Base-by-base conservation (phyloP, 2,113 vertebrate species). In the Notothenia rossii region DNA sequence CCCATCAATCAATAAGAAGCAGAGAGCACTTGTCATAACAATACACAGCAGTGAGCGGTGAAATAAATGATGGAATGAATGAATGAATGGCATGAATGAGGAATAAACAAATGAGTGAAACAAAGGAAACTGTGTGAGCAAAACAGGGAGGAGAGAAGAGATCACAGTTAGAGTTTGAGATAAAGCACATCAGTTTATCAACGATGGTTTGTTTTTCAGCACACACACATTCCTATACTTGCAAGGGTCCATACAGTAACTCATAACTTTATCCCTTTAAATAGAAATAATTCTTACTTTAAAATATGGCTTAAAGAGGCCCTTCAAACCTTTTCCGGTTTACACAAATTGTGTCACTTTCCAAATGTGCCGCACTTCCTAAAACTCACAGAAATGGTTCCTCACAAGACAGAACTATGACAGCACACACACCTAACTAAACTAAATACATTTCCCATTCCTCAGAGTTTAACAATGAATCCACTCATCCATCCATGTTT, bases 141-240 rank as follows among this genome's bases (percentile, higher is more conserved):
- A 69, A 29, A 87, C 58, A 88, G 69, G 69, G 75, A 89, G 64
- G 69, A 85, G 80, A 88, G 69, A 84, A 86, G 68, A 89, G 81
- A 86, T 74, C 65, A 70, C 4, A 33, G 83, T 88, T 86, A 87
- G 75, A 7, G 75, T 58, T 74, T 75, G 66, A 78, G 56, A 66
- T 67, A 73, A 77, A 71, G 18, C 7, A 72, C 50, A 55, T 20
- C 43, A 11, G 75, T 83, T 76, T 18, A 78, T 79, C 25, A 48
- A 53, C 45, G n/a, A 22, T 20, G 40, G 46, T 14, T 59, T 20
- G 18, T 46, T 43, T 62, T n/a, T 66, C 50, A 75, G n/a, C n/a
- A 20, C 20, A 64, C 73, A 77, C 14, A 85, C 53, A 73, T 17
- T 20, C 66, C 45, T 22, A 29, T 29, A 50, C 29, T 72, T 85